phyloP scores from a whole-genome alignment of 2,113 vertebrate species.

The Misgurnus anguillicaudatus region DNA sequence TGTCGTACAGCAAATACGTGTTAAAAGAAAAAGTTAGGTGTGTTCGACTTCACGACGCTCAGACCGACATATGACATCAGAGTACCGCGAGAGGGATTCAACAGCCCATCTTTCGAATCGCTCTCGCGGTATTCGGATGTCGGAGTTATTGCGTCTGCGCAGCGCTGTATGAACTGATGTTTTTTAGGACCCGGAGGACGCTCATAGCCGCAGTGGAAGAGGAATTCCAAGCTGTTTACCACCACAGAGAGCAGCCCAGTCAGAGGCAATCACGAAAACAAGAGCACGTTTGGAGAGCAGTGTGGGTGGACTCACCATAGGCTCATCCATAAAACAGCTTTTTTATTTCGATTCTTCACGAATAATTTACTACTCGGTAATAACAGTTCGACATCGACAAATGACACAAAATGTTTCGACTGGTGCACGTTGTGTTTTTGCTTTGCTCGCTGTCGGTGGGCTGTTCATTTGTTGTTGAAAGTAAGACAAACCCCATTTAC shows the following conservation, averaged over 20 bases:
- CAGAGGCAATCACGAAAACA: constrained; percentile 49
- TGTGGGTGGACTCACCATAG: constrained; percentile 67
- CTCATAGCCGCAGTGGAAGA: constrained; percentile 39
- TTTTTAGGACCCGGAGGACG: constrained; percentile 1
- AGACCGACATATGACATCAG: too few species aligned
- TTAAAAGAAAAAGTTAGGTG: too few species aligned
- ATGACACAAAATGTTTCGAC: constrained; percentile 56
- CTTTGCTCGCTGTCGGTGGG: constrained; percentile 58
- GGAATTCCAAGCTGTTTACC: constrained; percentile 69
- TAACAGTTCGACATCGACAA: neutral
- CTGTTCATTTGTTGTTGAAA: constrained; percentile 58
- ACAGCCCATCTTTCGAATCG: too few species aligned
- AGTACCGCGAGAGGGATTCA: too few species aligned
- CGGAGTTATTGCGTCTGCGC: too few species aligned
- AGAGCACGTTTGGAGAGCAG: constrained; percentile 60
- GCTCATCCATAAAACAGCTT: constrained; percentile 50
- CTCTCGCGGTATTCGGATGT: too few species aligned
- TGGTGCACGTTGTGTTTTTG: constrained; percentile 62
- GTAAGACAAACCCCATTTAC: constrained; percentile 59
- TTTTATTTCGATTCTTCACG: neutral
- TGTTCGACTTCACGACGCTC: too few species aligned
- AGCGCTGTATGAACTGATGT: too few species aligned
- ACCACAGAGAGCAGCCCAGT: constrained; percentile 52
- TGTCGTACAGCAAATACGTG: too few species aligned
- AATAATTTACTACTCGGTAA: neutral